Conservation (phyloP, 2,888 invertebrate genomes). For the Laspeyria flexula region DNA sequence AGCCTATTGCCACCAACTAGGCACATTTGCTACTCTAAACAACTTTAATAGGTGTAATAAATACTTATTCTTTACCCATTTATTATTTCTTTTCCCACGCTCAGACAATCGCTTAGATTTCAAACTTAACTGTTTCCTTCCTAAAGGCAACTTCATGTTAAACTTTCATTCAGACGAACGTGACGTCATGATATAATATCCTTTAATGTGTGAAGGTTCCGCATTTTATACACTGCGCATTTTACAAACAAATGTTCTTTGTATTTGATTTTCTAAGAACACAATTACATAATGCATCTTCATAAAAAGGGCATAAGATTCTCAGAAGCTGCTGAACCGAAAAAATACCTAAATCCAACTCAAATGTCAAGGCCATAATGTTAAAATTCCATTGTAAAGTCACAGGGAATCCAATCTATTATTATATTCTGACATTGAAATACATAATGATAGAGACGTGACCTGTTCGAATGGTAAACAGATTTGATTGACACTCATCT, state of each 20-base stretch:
- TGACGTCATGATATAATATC: too few relatives aligned
- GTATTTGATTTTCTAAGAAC: not conserved
- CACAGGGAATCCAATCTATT: constrained; percentile 47
- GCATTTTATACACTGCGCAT: not conserved
- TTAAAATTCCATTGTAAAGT: constrained; percentile 52
- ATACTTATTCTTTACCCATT: too few relatives aligned
- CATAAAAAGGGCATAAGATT: constrained; percentile 62
- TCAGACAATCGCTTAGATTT: too few relatives aligned
- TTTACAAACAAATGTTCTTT: not conserved
- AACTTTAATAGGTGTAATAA: too few relatives aligned
- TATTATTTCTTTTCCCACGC: too few relatives aligned
- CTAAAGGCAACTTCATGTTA: too few relatives aligned
- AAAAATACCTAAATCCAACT: constrained; percentile 52
- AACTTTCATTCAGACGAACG: too few relatives aligned
- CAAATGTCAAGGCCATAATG: constrained; percentile 66
- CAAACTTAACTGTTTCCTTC: too few relatives aligned
- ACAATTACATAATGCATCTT: constrained; percentile 19
- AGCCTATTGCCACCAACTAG: too few relatives aligned
- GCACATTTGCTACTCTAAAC: too few relatives aligned
- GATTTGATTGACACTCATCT: constrained; percentile 21
- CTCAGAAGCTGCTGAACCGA: constrained; percentile 48
- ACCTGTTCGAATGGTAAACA: constrained; percentile 43
- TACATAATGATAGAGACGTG: constrained; percentile 56
- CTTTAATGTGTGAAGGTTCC: not conserved
- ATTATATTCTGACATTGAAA: constrained; percentile 57